Percentiles rank a stretch among this genome's conserved stretches.
Conservation (phyloP, 2,113 vertebrate species). For the Danio rerio region DNA sequence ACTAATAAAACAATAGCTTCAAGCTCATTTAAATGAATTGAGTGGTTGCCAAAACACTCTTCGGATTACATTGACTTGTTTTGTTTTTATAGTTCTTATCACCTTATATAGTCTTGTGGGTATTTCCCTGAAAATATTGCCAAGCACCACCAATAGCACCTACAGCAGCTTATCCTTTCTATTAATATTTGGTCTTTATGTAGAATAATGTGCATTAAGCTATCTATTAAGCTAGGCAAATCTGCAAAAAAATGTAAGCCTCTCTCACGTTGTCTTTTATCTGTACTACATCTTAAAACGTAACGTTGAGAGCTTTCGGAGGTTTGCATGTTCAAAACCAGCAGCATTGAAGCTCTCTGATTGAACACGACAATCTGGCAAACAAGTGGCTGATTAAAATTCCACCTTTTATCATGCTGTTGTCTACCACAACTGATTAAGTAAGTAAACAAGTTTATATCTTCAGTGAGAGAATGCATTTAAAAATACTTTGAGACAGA, state of each 20-base stretch:
- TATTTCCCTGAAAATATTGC: background rate
- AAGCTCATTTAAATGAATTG: background rate
- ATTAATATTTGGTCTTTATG: background rate
- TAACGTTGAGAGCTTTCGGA: too few relatives aligned
- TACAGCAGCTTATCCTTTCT: background rate
- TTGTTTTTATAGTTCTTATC: background rate
- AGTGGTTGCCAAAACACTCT: background rate
- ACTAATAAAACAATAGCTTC: background rate
- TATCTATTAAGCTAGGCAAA: background rate
- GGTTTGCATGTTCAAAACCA: background rate
- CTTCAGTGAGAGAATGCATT: background rate
- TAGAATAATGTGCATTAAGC: too few relatives aligned
- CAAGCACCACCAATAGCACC: background rate
- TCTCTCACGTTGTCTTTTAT: constrained; percentile 22
- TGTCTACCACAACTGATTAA: constrained; percentile 14
- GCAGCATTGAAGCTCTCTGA: constrained; percentile 46
- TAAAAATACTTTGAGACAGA: background rate
- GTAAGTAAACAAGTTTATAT: constrained; percentile 29
- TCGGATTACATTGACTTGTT: background rate
- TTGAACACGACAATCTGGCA: constrained; percentile 59
- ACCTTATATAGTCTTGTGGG: background rate
- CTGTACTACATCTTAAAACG: background rate
- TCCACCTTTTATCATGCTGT: constrained; percentile 40
- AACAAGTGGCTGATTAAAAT: constrained; percentile 55
- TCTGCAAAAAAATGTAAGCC: background rate